Percentiles rank a stretch among this genome's conserved stretches.
Evolutionary conservation across 1,140 invertebrate species (phyloP).

Genomic region (Brachystomella parvula): DNA sequence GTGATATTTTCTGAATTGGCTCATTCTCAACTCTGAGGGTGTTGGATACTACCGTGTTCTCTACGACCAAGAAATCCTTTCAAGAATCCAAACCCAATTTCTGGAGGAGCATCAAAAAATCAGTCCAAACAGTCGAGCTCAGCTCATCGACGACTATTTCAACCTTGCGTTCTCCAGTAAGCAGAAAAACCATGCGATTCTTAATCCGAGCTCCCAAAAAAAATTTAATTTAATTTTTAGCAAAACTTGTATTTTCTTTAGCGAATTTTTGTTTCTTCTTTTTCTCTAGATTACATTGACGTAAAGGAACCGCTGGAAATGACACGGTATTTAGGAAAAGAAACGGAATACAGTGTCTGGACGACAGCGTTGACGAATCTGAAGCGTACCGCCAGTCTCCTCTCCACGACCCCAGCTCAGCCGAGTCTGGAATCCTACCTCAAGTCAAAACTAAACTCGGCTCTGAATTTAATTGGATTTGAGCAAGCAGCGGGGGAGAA

Average conservation of each 20-base stretch:
- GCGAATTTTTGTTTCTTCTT: too few relatives aligned
- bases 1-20: conserved; percentile 13
- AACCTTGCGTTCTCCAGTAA: conserved; percentile 21
- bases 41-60: conserved; percentile 26
- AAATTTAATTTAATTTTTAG: background rate
- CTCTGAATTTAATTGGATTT: background rate
- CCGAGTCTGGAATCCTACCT: background rate
- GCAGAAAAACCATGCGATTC: background rate
- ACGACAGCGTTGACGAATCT: background rate
- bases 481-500: background rate
- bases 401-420: background rate
- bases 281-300: background rate
- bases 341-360: background rate
- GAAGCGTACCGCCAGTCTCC: background rate
- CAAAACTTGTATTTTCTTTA: too few relatives aligned
- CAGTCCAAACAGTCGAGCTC: conserved; percentile 68
- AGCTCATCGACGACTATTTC: conserved; percentile 67
- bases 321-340: background rate
- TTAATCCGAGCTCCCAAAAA: background rate
- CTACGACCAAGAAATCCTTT: background rate
- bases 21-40: conserved; percentile 14
- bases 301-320: background rate
- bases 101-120: conserved; percentile 53
- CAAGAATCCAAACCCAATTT: conserved; percentile 54
- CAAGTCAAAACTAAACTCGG: background rate